These are phyloP conservation scores for Hyaena hyaena DNA, from an alignment of 2,113 vertebrate genomes.

Conservation along the genomic window DNA sequence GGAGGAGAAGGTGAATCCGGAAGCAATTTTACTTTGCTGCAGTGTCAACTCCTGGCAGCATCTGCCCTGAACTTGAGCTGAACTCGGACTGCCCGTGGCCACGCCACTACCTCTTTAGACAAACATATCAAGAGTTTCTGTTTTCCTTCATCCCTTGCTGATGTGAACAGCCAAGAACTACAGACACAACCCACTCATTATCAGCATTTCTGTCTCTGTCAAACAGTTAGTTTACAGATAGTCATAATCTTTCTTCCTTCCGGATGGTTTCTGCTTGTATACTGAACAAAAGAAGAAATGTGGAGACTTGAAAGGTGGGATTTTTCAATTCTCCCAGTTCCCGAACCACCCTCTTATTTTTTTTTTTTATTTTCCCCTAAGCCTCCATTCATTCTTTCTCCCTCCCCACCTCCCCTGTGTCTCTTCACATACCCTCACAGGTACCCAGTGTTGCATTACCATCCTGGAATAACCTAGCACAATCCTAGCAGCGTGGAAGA, in stretches of 20 bases:
- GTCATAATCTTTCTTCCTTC: slow-evolving; percentile 91
- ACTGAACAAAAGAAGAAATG: slow-evolving; percentile 85
- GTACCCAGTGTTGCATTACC: not conserved
- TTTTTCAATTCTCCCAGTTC: slow-evolving; percentile 78
- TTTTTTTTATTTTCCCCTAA: not conserved
- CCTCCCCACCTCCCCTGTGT: not conserved
- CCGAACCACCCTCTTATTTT: slow-evolving; percentile 54
- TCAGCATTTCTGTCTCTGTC: slow-evolving; percentile 89
- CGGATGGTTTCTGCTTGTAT: slow-evolving; percentile 88
- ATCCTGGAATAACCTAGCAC: not conserved
- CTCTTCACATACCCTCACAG: not conserved
- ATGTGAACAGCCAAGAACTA: slow-evolving; percentile 87
- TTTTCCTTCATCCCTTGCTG: slow-evolving; percentile 88
- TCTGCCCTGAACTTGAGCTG: slow-evolving; percentile 95
- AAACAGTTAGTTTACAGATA: slow-evolving; percentile 87
- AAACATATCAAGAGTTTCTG: slow-evolving; percentile 90
- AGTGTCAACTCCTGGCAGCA: slow-evolving; percentile 89
- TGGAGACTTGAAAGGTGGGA: slow-evolving; percentile 80
- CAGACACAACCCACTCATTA: slow-evolving; percentile 88
- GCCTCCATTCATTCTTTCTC: slow-evolving; percentile 11
- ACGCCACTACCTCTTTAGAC: slow-evolving; percentile 86
- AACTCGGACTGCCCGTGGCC: slow-evolving; percentile 88
- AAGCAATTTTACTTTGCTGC: slow-evolving; percentile 95
- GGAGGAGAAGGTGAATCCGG: slow-evolving; percentile 89
- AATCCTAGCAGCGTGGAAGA: not conserved